These are phyloP conservation scores for Lithobates sylvaticus DNA, from an alignment of 2,797 vertebrate genomes.

Conservation along the genomic window DNA sequence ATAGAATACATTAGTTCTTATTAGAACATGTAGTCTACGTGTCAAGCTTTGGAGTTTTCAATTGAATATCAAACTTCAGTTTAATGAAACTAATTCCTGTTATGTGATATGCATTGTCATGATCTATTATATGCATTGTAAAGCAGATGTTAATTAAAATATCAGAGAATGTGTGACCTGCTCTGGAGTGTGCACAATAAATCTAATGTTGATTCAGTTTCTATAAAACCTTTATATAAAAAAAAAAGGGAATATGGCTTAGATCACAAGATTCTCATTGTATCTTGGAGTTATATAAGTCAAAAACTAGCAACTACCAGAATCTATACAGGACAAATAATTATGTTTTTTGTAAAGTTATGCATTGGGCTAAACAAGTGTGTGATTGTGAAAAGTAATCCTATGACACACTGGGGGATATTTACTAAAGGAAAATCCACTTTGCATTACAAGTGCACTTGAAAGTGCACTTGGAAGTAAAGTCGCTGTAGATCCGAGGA, in stretches of 20 bases:
- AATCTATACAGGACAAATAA: background rate
- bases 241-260: background rate
- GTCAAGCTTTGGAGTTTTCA: constrained; percentile 27
- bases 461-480: too few species aligned
- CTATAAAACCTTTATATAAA: background rate
- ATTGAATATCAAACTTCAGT: constrained; percentile 27
- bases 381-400: too few species aligned
- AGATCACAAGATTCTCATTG: background rate
- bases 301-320: background rate
- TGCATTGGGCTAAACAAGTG: too few species aligned
- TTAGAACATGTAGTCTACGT: constrained; percentile 38
- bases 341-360: background rate
- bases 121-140: constrained; percentile 14
- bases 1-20: constrained; percentile 52
- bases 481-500: too few species aligned
- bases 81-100: constrained; percentile 39
- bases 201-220: background rate
- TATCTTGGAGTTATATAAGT: too few species aligned
- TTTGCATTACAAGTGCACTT: too few species aligned
- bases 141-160: constrained; percentile 13
- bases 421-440: too few species aligned
- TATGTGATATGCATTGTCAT: constrained; percentile 26
- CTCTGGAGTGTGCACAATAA: constrained; percentile 3
- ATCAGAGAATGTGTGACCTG: background rate
- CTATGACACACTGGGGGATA: too few species aligned